Conservation (phyloP, 2,797 vertebrate genomes). For the Phrynocephalus guinanensis region DNA sequence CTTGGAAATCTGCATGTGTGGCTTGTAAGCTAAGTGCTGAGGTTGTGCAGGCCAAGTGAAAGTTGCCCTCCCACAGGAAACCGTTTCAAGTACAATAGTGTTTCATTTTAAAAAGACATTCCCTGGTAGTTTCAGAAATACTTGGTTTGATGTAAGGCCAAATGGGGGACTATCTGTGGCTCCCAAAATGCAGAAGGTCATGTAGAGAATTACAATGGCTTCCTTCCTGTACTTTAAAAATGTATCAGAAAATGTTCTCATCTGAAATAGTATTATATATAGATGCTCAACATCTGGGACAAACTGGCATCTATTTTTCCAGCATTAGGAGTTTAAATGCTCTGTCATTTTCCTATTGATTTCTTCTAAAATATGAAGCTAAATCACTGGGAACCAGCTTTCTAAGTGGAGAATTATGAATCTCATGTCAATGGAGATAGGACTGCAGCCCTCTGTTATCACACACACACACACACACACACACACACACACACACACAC, state of each 20-base stretch:
- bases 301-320: neutral
- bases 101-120: conserved; percentile 6
- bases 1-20: conserved; percentile 13
- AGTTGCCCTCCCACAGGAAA: neutral
- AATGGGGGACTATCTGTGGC: neutral
- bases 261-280: neutral
- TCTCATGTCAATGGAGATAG: too few relatives aligned
- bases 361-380: too few relatives aligned
- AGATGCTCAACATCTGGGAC: neutral
- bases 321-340: neutral
- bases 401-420: too few relatives aligned
- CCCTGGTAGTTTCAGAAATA: neutral
- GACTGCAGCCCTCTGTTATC: too few relatives aligned
- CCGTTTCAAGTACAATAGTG: neutral
- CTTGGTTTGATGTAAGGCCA: neutral
- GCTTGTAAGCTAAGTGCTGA: neutral
- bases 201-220: neutral
- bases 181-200: neutral
- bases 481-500: too few relatives aligned
- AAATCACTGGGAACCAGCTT: too few relatives aligned
- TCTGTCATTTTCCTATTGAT: neutral
- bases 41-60: conserved; percentile 2
- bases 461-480: too few relatives aligned
- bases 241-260: neutral
- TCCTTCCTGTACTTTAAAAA: neutral